These are phyloP conservation scores for Germaria angustata DNA, from an alignment of 2,888 invertebrate genomes.

Conservation along the genomic window DNA sequence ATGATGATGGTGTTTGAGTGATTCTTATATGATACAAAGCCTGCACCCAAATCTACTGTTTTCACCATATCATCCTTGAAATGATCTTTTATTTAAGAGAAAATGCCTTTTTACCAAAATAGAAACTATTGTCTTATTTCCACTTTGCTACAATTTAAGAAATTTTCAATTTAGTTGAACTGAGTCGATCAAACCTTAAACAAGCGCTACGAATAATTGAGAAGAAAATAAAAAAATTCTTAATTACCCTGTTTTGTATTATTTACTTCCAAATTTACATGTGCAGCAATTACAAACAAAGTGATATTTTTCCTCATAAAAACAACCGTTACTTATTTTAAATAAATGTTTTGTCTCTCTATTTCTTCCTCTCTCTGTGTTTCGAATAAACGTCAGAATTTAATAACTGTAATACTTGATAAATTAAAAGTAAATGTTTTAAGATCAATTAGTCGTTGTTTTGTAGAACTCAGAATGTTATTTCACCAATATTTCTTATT, in stretches of 20 bases:
- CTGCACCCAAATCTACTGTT: conserved; percentile 48
- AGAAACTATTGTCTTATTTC: conserved; percentile 40
- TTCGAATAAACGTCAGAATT: conserved; percentile 20
- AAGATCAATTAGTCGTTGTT: not conserved
- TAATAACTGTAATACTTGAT: conserved; percentile 22
- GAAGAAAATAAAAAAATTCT: not conserved
- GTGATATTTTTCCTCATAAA: not conserved
- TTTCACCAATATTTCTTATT: not conserved
- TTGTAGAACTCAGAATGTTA: not conserved
- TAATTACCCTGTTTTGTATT: conserved; percentile 29
- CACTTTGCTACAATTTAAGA: not conserved
- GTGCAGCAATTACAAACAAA: not conserved
- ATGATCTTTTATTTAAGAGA: conserved; percentile 50
- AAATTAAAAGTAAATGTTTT: not conserved
- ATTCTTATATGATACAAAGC: not conserved
- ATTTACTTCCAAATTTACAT: conserved; percentile 4
- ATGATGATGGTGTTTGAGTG: conserved; percentile 1
- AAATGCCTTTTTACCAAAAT: conserved; percentile 21
- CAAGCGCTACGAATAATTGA: conserved; percentile 16
- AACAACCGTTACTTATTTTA: conserved; percentile 40
- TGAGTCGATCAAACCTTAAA: conserved; percentile 44
- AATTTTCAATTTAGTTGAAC: conserved; percentile 47
- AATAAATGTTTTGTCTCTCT: not conserved
- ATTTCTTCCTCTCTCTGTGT: not conserved
- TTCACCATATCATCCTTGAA: conserved; percentile 56